phyloP scores from a whole-genome alignment of 2,113 vertebrate genomes.

The Actinemys pallida region DNA sequence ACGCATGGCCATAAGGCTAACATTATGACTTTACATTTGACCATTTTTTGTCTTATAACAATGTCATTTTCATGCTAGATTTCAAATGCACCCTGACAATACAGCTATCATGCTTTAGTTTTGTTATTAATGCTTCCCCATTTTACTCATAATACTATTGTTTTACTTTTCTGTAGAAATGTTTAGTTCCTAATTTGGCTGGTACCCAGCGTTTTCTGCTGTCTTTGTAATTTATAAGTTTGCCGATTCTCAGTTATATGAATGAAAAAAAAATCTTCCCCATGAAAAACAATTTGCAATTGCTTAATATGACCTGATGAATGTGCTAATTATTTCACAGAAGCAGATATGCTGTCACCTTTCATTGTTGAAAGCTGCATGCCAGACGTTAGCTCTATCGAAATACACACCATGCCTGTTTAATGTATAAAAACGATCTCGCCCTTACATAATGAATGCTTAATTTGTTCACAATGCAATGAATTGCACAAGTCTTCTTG shows the following conservation, averaged over 20 bases:
- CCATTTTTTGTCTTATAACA: background rate
- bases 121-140: conserved; percentile 21
- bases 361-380: conserved; percentile 1
- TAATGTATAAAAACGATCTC: conserved; percentile 38
- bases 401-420: background rate
- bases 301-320: conserved; percentile 47
- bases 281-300: conserved; percentile 50
- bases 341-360: conserved; percentile 42
- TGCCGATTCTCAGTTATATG: conserved; percentile 28
- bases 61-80: conserved; percentile 25
- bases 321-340: conserved; percentile 44
- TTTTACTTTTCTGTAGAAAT: conserved; percentile 3
- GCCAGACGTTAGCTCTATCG: background rate
- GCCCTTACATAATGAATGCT: background rate
- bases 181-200: conserved; percentile 28
- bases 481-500: conserved; percentile 34
- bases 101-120: background rate
- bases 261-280: background rate
- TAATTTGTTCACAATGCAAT: conserved; percentile 38
- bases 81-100: conserved; percentile 22
- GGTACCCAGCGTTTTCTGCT: conserved; percentile 19
- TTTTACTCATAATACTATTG: conserved; percentile 47
- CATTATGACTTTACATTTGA: conserved; percentile 6
- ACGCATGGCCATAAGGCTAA: background rate
- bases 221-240: conserved; percentile 64